These are phyloP conservation scores for Octodonta nipae DNA, from an alignment of 2,888 invertebrate species.

Conservation along the genomic window DNA sequence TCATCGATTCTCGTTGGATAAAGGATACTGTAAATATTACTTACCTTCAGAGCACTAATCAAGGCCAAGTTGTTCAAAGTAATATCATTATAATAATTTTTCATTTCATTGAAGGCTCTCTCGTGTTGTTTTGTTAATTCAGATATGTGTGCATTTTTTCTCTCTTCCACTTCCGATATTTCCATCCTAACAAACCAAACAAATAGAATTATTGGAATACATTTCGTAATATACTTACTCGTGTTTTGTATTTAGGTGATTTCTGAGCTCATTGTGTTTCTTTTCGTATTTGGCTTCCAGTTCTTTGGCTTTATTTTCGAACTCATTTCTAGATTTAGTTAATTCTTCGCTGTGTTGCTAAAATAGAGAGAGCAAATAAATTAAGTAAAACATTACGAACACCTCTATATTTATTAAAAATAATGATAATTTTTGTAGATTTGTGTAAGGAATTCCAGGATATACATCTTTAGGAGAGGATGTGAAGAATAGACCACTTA, in stretches of 20 bases:
- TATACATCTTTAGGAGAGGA: too few relatives aligned
- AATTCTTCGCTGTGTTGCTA: conserved; percentile 37
- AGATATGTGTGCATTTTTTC: conserved; percentile 77
- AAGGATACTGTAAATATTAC: conserved; percentile 3
- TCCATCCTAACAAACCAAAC: conserved; percentile 55
- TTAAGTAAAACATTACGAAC: too few relatives aligned
- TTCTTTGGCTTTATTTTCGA: conserved; percentile 54
- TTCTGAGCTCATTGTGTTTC: conserved; percentile 56
- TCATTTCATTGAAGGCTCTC: conserved; percentile 74
- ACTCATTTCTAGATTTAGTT: conserved; percentile 46
- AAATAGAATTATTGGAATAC: too few relatives aligned
- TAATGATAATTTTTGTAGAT: too few relatives aligned
- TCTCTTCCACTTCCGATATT: conserved; percentile 77
- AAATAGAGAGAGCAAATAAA: too few relatives aligned
- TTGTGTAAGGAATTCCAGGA: too few relatives aligned
- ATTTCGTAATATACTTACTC: too few relatives aligned
- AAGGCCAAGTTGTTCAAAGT: conserved; percentile 83
- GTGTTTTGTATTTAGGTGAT: conserved; percentile 58
- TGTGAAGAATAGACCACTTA: too few relatives aligned
- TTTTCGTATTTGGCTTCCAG: conserved; percentile 60
- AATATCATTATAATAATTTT: conserved; percentile 90
- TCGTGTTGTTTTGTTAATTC: conserved; percentile 72
- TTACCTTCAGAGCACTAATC: conserved; percentile 65
- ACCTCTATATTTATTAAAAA: too few relatives aligned
- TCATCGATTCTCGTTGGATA: too few relatives aligned